Evolutionary conservation across 1,140 invertebrate species (phyloP), one percentile per base, ranked within the genome.

Genomic region (Heterodera carotae): DNA sequence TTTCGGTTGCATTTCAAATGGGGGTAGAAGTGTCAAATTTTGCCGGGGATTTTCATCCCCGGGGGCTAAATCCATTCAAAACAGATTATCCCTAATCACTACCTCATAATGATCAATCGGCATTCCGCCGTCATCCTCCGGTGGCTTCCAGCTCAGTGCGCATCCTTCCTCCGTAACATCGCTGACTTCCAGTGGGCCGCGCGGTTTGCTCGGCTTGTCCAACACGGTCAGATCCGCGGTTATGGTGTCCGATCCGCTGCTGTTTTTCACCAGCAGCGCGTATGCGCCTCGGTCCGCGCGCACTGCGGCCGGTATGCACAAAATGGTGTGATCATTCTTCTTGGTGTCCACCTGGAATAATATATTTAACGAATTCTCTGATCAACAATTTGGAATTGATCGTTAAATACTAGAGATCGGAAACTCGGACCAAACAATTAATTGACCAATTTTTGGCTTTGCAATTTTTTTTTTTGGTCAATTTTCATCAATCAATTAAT

Each of bases 71-170:
- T n/a, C n/a, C n/a, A n/a, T n/a, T n/a, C n/a, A n/a, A n/a, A n/a
- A n/a, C n/a, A n/a, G n/a, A n/a, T 43, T 43, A 43, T 97, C 94
- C 90, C 95, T 92, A 88, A 96, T 96, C 88, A 97, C 95, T 72
- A 98, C 91, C 88, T 95, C 93, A 85, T 98, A 98, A 87, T 95
- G 93, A 85, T 93, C 93, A 84, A 98, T 94, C 0, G 95, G 94
- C 56, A 92, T 91, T 53, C 95, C 95, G 79, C 96, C 96, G 87
- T 98, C 95, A 74, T 86, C 82, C 36, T 79, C 79, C 68, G 89
- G 89, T 15, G 88, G 81, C 64, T 89, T 88, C 89, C 89, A 89
- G n/a, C 83, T 76, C n/a, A 90, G 75, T 29, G 82, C 84, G 62
- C 85, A 85, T 33, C 82, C 81, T 53, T 89, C 83, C 66, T 84